Conservation (phyloP, 1,140 invertebrate genomes). For the Meloidogyne floridensis region DNA sequence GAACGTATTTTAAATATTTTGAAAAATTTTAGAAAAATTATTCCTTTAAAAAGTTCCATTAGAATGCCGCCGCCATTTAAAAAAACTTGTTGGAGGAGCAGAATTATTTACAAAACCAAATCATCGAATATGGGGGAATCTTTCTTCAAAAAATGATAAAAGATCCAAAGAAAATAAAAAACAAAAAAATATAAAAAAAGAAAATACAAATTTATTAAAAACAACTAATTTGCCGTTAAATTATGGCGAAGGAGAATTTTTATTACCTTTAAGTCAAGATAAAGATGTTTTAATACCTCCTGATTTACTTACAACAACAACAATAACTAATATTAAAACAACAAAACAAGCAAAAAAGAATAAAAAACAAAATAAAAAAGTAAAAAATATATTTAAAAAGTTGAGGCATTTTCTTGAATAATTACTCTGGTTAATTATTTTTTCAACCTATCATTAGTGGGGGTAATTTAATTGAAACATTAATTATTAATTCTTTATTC, state of each 20-base stretch:
- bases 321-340: neutral
- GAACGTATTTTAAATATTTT: slow-evolving; percentile 5
- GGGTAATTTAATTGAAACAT: no score
- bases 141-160: neutral
- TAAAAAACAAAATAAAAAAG: neutral
- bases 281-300: neutral
- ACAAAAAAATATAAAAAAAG: slow-evolving; percentile 1
- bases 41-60: slow-evolving; percentile 34
- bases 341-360: neutral
- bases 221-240: neutral
- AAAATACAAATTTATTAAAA: neutral
- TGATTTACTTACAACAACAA: neutral
- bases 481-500: no score
- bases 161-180: neutral
- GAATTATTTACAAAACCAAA: slow-evolving; percentile 29
- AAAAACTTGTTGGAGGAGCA: slow-evolving; percentile 27
- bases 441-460: no score
- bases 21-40: neutral
- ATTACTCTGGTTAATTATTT: no score
- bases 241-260: neutral
- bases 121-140: neutral
- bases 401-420: no score
- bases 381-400: no score
- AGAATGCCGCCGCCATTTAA: slow-evolving; percentile 32
- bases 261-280: slow-evolving; percentile 3